Conservation (phyloP, 2,797 vertebrate species). For the Chloroceryle amazona region DNA sequence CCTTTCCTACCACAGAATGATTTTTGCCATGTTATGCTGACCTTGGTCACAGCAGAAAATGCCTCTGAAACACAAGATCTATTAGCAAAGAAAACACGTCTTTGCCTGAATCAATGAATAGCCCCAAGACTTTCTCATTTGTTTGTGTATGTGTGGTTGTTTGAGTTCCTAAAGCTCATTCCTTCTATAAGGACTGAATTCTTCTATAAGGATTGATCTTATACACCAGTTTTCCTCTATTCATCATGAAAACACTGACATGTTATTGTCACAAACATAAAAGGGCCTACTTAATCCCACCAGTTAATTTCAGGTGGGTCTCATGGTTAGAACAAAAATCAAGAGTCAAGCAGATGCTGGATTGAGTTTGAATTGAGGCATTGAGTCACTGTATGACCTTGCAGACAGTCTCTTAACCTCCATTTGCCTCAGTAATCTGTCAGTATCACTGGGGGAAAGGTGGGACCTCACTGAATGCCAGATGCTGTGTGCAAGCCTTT, state of each 20-base stretch:
- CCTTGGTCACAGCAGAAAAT: slow-evolving; percentile 7
- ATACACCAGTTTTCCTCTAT: not conserved
- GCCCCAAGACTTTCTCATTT: not conserved
- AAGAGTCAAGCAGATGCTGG: slow-evolving; percentile 30
- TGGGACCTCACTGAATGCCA: not conserved
- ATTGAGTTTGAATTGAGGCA: slow-evolving; percentile 24
- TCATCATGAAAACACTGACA: slow-evolving; percentile 24
- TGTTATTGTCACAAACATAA: slow-evolving; percentile 7
- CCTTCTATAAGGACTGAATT: not conserved
- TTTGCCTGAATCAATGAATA: not conserved
- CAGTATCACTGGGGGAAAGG: not conserved
- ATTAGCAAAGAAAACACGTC: slow-evolving; percentile 47
- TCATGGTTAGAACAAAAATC: not conserved
- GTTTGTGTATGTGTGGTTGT: not conserved
- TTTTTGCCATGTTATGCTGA: slow-evolving; percentile 20
- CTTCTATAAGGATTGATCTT: not conserved
- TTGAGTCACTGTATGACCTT: slow-evolving; percentile 22
- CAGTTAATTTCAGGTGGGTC: slow-evolving; percentile 5
- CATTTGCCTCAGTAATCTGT: not conserved
- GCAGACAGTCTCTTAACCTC: slow-evolving; percentile 33
- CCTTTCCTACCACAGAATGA: not conserved
- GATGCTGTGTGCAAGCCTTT: not conserved
- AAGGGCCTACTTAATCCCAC: not conserved
- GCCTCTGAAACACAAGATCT: not conserved
- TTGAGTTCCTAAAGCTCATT: slow-evolving; percentile 31